A percentile compares a stretch with the other conserved stretches of the same genome.
phyloP scores from a whole-genome alignment of 1,140 invertebrate species.

The Drosophila ercepeae region DNA sequence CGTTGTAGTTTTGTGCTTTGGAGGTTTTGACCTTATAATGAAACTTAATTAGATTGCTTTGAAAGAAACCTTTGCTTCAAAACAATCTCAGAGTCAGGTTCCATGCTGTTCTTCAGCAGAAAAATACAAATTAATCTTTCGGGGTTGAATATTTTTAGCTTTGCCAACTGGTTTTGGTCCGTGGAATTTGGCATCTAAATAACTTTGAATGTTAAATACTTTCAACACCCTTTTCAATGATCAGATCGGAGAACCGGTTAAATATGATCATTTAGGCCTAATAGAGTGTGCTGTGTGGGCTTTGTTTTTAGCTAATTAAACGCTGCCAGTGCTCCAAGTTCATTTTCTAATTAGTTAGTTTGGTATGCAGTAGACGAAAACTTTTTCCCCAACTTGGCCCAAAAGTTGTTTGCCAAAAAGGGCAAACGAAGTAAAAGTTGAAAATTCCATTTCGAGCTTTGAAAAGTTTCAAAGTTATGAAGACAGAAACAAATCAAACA shows the following conservation, averaged over 20 bases:
- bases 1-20: constrained; percentile 2
- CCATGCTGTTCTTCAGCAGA: constrained; percentile 7
- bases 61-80: constrained; percentile 9
- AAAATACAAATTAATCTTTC: not conserved
- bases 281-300: constrained; percentile 1
- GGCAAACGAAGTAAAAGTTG: not conserved
- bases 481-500: not conserved
- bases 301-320: not conserved
- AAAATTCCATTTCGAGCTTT: constrained; percentile 12
- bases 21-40: constrained; percentile 31
- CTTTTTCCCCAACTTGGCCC: not conserved
- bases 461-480: not conserved
- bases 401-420: constrained; percentile 3
- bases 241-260: constrained; percentile 28
- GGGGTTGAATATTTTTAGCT: not conserved
- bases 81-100: constrained; percentile 15
- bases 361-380: constrained; percentile 1
- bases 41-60: constrained; percentile 11
- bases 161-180: constrained; percentile 12
- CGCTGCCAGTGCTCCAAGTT: not conserved
- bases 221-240: constrained; percentile 40
- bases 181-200: not conserved
- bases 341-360: constrained; percentile 18
- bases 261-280: constrained; percentile 6
- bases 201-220: constrained; percentile 30